Base-by-base conservation (phyloP, 64 coral and sea anemone species). In the Platygyra sinensis region DNA sequence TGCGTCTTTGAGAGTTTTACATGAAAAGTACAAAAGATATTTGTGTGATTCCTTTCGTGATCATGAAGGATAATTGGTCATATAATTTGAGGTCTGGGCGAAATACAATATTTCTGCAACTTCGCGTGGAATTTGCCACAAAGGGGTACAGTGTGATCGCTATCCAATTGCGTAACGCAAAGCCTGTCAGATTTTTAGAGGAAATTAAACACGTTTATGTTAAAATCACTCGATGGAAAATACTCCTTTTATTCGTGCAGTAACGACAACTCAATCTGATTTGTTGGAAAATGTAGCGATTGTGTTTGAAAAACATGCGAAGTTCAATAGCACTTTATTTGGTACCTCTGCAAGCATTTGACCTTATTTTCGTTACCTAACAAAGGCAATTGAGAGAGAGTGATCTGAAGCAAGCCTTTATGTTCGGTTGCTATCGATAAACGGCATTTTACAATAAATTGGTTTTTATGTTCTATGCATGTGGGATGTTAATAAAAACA, bases 371-470 rank as follows among this genome's bases (percentile, higher is more conserved):
- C 63, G 63, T 85, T 72, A 71, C 81, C 16, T 39, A 25, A 80
- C 78, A 83, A 83, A 83, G 80, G 80, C 80, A 30, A 83, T 83
- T 83, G 80, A 63, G 29, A 46, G 42, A 6, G 0, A 46, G 4
- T 46, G 42, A n/a, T 39, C 24, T 39, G 8, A 11, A 62, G 19
- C 17, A 55, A 50, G 29, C 24, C 46, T 27, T 79, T 30, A 50
- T 22, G 74, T 24, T 24, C 22, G n/a, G 6, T 11, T 24, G 25
- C 6, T 5, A 5, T 69, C 24, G 8, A 18, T 2, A 67, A 28
- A 69, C 8, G 20, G 54, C 15, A 57, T 57, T 57, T 13, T 13
- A 57, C 15, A 57, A 57, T 57, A 57, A 57, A 10, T 57, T 57
- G 54, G 54, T 57, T 57, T 57, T 57, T 16, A 57, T 57, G 54